Percentiles rank a stretch among this genome's conserved stretches.
phyloP scores from a whole-genome alignment of 1,140 invertebrate species.

The Idris sp. region DNA sequence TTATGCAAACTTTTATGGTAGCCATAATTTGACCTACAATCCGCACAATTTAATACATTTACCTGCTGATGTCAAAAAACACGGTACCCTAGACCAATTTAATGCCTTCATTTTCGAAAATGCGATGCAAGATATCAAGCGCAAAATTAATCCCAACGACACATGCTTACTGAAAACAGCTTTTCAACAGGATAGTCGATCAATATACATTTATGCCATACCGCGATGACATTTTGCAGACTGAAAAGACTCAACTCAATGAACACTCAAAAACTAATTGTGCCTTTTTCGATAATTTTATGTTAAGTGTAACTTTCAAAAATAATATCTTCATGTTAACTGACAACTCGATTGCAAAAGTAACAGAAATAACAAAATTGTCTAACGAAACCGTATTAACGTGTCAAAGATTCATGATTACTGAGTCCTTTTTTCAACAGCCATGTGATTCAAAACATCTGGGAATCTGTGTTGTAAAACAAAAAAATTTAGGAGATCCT shows the following conservation, averaged over 20 bases:
- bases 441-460: slow-evolving; percentile 18
- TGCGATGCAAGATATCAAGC: slow-evolving; percentile 72
- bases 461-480: slow-evolving; percentile 16
- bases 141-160: slow-evolving; percentile 19
- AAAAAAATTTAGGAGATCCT: not conserved
- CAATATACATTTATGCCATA: slow-evolving; percentile 11
- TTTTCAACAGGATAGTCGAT: slow-evolving; percentile 8
- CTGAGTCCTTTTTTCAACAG: slow-evolving; percentile 4
- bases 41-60: slow-evolving; percentile 70
- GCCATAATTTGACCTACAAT: slow-evolving; percentile 5
- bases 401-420: slow-evolving; percentile 3
- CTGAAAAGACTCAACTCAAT: not conserved
- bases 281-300: slow-evolving; percentile 2
- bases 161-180: slow-evolving; percentile 15
- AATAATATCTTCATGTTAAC: slow-evolving; percentile 4
- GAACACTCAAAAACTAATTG: not conserved
- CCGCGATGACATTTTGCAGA: no score
- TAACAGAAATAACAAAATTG: slow-evolving; percentile 1
- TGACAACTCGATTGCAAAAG: slow-evolving; percentile 7
- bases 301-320: slow-evolving; percentile 3
- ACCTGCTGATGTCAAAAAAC: slow-evolving; percentile 69
- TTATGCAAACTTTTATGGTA: slow-evolving; percentile 2
- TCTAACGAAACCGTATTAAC: not conserved
- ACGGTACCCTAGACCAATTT: slow-evolving; percentile 60
- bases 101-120: slow-evolving; percentile 76